A percentile compares a stretch with the other conserved stretches of the same genome.
Conservation (phyloP, 2,888 invertebrate species). For the Eucera pruinosa region DNA sequence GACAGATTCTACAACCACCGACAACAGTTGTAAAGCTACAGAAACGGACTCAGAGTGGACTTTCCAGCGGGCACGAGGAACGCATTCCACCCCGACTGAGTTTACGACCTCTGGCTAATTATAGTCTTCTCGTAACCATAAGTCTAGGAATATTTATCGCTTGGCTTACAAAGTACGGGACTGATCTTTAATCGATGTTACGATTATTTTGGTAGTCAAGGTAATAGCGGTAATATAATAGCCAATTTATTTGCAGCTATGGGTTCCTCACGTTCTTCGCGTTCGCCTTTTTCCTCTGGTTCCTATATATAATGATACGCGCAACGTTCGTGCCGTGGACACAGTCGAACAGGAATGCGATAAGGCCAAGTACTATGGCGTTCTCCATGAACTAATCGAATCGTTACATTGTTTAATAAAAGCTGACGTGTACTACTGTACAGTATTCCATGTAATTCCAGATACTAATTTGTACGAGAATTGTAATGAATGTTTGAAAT, state of each 20-base stretch:
- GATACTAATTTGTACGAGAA: conserved; percentile 17
- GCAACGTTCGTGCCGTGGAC: conserved; percentile 83
- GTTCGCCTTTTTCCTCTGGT: conserved; percentile 84
- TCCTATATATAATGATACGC: conserved; percentile 85
- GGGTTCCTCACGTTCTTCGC: conserved; percentile 83
- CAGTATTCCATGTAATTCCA: neutral
- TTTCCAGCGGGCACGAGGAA: conserved; percentile 86
- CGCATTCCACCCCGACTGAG: conserved; percentile 89
- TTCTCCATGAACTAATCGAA: conserved; percentile 35
- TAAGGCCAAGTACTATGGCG: conserved; percentile 36
- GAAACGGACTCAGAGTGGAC: conserved; percentile 86
- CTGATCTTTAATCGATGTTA: conserved; percentile 7
- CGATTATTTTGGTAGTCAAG: conserved; percentile 1
- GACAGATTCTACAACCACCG: conserved; percentile 88
- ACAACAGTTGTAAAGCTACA: conserved; percentile 87
- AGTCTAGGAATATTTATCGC: conserved; percentile 85
- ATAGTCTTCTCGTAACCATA: conserved; percentile 86
- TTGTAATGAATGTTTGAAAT: conserved; percentile 30
- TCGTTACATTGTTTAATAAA: neutral
- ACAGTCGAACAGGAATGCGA: conserved; percentile 19
- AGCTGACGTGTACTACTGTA: conserved; percentile 10
- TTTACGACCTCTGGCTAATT: conserved; percentile 88
- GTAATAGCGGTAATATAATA: neutral
- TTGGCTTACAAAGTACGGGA: conserved; percentile 85
- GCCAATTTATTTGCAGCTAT: conserved; percentile 69